phyloP scores from a whole-genome alignment of 2,888 invertebrate genomes.

The Eumerus sabulonum region DNA sequence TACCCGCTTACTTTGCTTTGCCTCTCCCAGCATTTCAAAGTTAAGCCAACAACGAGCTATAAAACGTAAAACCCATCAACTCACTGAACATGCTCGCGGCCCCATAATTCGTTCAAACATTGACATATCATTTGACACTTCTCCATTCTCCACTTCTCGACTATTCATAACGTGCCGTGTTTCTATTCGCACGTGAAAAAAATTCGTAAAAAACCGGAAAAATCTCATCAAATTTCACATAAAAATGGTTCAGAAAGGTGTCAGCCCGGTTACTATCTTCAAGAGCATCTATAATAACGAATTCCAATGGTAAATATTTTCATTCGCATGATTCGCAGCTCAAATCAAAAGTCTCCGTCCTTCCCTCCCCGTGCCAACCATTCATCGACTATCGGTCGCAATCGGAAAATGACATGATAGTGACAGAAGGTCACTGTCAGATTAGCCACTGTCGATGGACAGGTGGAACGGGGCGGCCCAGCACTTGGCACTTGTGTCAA shows the following conservation, averaged over 20 bases:
- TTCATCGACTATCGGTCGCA: background rate
- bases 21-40: no score
- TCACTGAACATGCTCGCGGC: background rate
- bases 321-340: no score
- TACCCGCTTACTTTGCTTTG: no score
- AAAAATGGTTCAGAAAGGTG: conserved; percentile 82
- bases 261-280: conserved; percentile 81
- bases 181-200: background rate
- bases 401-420: conserved; percentile 15
- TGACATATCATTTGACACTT: background rate
- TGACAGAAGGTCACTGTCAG: conserved; percentile 28
- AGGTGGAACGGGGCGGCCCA: background rate
- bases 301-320: conserved; percentile 85
- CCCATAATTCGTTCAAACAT: background rate
- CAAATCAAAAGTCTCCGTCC: no score
- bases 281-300: conserved; percentile 87
- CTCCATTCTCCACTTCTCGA: conserved; percentile 33
- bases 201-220: conserved; percentile 10
- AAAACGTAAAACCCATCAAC: no score
- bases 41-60: no score
- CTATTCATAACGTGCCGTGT: conserved; percentile 7
- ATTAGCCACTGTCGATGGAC: background rate
- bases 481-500: conserved; percentile 17
- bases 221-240: conserved; percentile 76
- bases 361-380: background rate